These are phyloP conservation scores for Telmatherina bonti DNA, from an alignment of 2,797 vertebrate genomes.

Conservation along the genomic window DNA sequence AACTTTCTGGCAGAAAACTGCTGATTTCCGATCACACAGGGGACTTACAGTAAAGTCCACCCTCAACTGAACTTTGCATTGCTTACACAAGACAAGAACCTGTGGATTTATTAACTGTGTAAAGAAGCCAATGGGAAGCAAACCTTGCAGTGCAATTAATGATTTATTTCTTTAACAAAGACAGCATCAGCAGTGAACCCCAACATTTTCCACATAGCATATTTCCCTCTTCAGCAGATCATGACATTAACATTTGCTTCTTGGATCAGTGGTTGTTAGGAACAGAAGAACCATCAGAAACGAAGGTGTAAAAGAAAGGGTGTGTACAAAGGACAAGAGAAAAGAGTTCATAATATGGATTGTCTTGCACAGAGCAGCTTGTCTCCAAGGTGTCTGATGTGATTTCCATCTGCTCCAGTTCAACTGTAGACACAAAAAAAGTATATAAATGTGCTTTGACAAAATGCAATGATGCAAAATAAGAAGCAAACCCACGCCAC, in stretches of 20 bases:
- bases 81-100: neutral
- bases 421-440: conserved; percentile 34
- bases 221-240: conserved; percentile 70
- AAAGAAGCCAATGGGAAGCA: neutral
- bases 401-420: conserved; percentile 32
- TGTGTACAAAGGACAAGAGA: conserved; percentile 28
- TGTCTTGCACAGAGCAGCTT: conserved; percentile 64
- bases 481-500: neutral
- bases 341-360: conserved; percentile 64
- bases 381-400: conserved; percentile 37
- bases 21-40: neutral
- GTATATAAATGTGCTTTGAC: neutral
- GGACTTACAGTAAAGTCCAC: neutral
- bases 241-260: conserved; percentile 62
- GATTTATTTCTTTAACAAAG: conserved; percentile 73
- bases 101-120: neutral
- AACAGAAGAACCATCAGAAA: conserved; percentile 49
- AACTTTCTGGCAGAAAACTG: neutral
- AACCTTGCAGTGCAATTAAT: conserved; percentile 24
- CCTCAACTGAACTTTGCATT: neutral
- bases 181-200: conserved; percentile 65
- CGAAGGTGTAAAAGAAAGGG: conserved; percentile 22
- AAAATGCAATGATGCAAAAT: neutral
- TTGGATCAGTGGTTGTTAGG: conserved; percentile 64
- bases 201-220: conserved; percentile 32